Conservation (phyloP, 2,113 vertebrate species). For the Pavo muticus region DNA sequence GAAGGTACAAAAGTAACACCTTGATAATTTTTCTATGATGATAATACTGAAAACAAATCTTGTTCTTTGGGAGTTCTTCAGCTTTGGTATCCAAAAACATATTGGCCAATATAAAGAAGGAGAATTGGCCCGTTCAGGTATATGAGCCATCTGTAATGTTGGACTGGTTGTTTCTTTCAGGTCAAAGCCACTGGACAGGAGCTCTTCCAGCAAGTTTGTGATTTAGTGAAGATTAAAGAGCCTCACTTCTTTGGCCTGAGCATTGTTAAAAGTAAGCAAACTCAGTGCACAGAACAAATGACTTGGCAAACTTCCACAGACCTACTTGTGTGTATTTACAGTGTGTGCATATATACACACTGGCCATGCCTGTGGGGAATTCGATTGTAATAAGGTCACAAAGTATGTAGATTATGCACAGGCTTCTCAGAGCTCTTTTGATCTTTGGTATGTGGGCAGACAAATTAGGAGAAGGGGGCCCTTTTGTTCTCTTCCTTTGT, state of each 20-base stretch:
- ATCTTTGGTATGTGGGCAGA: conserved; percentile 62
- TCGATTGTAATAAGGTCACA: conserved; percentile 58
- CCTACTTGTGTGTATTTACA: conserved; percentile 54
- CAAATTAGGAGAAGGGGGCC: conserved; percentile 36
- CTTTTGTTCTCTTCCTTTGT: conserved; percentile 62
- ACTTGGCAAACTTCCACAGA: conserved; percentile 49
- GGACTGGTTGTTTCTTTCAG: conserved; percentile 72
- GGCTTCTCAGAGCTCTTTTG: conserved; percentile 54
- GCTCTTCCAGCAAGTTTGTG: conserved; percentile 85
- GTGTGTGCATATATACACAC: conserved; percentile 61
- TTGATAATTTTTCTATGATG: not conserved
- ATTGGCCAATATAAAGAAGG: not conserved
- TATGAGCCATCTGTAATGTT: not conserved
- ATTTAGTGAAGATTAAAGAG: conserved; percentile 84
- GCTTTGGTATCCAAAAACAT: not conserved
- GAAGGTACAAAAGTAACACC: not conserved
- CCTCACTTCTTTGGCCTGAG: conserved; percentile 91
- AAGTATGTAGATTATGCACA: conserved; percentile 62
- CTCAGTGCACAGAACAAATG: conserved; percentile 7
- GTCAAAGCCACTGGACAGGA: conserved; percentile 88
- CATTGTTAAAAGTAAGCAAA: conserved; percentile 86
- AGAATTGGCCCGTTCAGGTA: not conserved
- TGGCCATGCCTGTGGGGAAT: conserved; percentile 7
- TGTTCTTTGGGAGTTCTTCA: not conserved
- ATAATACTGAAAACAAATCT: not conserved